A percentile compares a stretch with the other conserved stretches of the same genome.
phyloP scores from a whole-genome alignment of 2,888 invertebrate species.

The Agrenia bidenticulata region DNA sequence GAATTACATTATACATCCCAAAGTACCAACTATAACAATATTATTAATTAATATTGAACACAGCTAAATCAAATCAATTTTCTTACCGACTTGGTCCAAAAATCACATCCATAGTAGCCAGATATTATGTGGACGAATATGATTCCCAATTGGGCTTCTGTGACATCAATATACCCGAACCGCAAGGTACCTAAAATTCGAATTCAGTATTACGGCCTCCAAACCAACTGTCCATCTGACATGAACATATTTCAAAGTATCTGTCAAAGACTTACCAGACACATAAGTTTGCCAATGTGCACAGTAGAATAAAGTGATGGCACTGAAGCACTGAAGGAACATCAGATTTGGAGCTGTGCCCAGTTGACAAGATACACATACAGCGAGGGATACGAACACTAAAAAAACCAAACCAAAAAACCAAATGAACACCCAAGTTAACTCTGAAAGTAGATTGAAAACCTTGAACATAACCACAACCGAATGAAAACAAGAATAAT shows the following conservation, averaged over 20 bases:
- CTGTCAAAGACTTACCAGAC: conserved; percentile 65
- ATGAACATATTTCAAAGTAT: background rate
- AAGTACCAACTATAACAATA: background rate
- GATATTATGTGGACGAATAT: conserved; percentile 85
- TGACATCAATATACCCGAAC: conserved; percentile 93
- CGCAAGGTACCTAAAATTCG: conserved; percentile 68
- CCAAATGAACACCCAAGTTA: too few relatives aligned
- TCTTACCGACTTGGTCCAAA: conserved; percentile 78
- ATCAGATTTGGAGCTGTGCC: conserved; percentile 91
- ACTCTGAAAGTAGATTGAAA: too few relatives aligned
- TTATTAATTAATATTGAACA: background rate
- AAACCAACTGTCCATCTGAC: background rate
- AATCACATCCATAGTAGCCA: conserved; percentile 77
- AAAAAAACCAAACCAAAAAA: conserved; percentile 15
- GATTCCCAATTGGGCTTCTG: conserved; percentile 94
- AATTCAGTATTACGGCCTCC: too few relatives aligned
- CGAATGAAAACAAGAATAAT: too few relatives aligned
- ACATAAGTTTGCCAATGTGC: conserved; percentile 99
- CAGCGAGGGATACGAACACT: conserved; percentile 95
- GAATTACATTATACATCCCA: too few relatives aligned
- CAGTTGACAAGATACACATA: conserved; percentile 88
- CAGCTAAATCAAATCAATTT: background rate
- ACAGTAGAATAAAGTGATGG: conserved; percentile 93
- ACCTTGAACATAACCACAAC: background rate
- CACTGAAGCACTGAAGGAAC: conserved; percentile 93